A percentile compares a stretch with the other conserved stretches of the same genome.
phyloP scores from a whole-genome alignment of 2,113 vertebrate genomes.

The Pteruthius melanotis region DNA sequence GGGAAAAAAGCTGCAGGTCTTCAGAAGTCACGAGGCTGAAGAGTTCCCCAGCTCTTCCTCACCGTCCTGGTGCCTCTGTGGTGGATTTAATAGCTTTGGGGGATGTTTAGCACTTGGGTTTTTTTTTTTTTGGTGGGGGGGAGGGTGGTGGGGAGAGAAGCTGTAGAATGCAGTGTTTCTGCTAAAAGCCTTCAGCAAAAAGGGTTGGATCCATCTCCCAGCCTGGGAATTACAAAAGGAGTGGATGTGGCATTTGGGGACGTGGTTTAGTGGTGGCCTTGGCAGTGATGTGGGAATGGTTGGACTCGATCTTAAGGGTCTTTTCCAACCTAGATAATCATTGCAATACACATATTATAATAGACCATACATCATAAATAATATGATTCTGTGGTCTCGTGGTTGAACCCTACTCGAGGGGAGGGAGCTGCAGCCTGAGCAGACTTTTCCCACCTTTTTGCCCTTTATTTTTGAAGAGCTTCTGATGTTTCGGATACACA shows the following conservation, averaged over 20 bases:
- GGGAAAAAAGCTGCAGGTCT: background rate
- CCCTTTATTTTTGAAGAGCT: background rate
- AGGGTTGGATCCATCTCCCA: background rate
- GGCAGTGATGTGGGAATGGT: background rate
- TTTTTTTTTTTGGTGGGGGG: rapidly evolving
- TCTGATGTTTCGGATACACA: background rate
- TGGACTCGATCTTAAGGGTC: background rate
- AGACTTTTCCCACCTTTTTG: background rate
- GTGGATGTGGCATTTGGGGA: background rate
- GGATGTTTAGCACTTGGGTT: background rate
- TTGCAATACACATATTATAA: background rate
- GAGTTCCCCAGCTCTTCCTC: background rate
- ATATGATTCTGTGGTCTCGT: background rate
- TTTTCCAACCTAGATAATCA: background rate
- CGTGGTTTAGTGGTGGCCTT: too few relatives aligned
- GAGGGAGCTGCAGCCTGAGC: background rate
- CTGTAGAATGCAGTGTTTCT: background rate
- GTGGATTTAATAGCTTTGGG: background rate
- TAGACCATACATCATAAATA: background rate
- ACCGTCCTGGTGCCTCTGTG: rapidly evolving
- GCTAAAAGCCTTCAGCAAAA: background rate
- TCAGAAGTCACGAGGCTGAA: background rate
- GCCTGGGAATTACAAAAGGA: rapidly evolving
- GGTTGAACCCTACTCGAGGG: background rate
- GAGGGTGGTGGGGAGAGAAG: background rate